Evolutionary conservation across 2,888 invertebrate species (phyloP).

Genomic region (Torymus tubicola): DNA sequence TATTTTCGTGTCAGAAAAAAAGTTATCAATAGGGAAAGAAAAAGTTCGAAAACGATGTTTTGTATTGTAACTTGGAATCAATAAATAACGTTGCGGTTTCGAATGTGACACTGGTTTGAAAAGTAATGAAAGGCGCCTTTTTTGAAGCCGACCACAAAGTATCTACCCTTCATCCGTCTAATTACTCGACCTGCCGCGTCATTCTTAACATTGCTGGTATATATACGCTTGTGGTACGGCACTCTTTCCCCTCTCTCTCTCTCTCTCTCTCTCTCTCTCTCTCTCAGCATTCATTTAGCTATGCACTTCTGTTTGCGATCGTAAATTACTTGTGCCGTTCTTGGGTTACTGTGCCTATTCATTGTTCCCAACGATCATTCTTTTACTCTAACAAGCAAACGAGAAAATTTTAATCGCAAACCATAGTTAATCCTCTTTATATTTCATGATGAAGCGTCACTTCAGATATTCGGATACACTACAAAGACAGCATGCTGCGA

Average conservation of each 20-base stretch:
- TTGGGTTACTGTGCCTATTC: conserved; percentile 26
- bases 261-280: background rate
- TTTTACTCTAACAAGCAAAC: background rate
- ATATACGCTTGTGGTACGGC: background rate
- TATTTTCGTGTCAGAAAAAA: too few relatives aligned
- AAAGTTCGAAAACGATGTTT: background rate
- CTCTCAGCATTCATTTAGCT: conserved; percentile 35
- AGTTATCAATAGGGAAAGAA: background rate
- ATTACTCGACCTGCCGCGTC: conserved; percentile 59
- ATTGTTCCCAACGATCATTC: conserved; percentile 1
- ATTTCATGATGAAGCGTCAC: conserved; percentile 43
- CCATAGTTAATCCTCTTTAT: conserved; percentile 25
- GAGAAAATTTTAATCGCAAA: conserved; percentile 19
- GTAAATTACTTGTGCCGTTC: conserved; percentile 60
- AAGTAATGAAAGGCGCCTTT: conserved; percentile 62
- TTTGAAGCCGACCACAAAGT: conserved; percentile 25
- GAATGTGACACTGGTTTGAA: conserved; percentile 68
- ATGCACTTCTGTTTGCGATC: conserved; percentile 49
- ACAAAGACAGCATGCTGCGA: conserved; percentile 23
- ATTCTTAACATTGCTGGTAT: conserved; percentile 39
- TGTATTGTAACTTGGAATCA: conserved; percentile 5
- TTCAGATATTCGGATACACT: conserved; percentile 51
- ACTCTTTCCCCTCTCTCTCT: background rate
- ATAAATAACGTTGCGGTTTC: conserved; percentile 69
- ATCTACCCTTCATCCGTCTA: conserved; percentile 58